Conservation (phyloP, 1,140 invertebrate species). For the Plutomurus gul region DNA sequence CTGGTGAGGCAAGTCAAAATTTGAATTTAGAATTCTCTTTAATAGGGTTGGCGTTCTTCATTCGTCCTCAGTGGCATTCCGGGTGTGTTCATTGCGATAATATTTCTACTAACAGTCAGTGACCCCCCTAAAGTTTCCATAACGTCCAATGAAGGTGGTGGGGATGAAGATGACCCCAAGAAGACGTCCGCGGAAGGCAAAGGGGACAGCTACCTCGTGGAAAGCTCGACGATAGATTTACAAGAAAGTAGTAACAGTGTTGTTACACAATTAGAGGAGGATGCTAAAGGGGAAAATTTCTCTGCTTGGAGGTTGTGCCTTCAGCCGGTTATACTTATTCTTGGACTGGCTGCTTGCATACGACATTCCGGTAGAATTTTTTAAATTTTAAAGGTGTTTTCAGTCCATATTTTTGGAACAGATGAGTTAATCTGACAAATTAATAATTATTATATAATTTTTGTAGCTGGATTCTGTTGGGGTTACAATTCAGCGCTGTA, state of each 20-base stretch:
- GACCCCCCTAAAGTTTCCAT: constrained; percentile 70
- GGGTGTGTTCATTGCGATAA: constrained; percentile 71
- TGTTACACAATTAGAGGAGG: not conserved
- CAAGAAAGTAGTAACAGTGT: constrained; percentile 63
- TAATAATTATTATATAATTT: no score
- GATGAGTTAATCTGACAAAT: not conserved
- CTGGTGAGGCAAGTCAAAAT: no score
- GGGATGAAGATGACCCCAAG: constrained; percentile 36
- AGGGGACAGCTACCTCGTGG: constrained; percentile 55
- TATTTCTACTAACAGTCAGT: constrained; percentile 75
- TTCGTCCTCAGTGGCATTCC: constrained; percentile 83
- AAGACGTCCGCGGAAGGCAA: constrained; percentile 54
- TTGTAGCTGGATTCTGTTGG: constrained; percentile 81
- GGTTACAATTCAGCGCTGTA: constrained; percentile 88
- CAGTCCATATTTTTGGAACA: not conserved
- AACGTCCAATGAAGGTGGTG: constrained; percentile 53
- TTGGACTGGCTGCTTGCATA: constrained; percentile 84
- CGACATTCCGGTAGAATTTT: constrained; percentile 75
- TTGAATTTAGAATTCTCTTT: constrained; percentile 11
- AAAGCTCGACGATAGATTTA: constrained; percentile 44
- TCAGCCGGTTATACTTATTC: constrained; percentile 76
- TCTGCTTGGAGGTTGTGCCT: constrained; percentile 62
- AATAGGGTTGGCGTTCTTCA: constrained; percentile 82
- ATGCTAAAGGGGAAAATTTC: constrained; percentile 30
- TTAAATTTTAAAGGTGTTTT: not conserved